These are phyloP conservation scores for Drosophila sturtevanti DNA, from an alignment of 1,140 invertebrate species.

Conservation along the genomic window DNA sequence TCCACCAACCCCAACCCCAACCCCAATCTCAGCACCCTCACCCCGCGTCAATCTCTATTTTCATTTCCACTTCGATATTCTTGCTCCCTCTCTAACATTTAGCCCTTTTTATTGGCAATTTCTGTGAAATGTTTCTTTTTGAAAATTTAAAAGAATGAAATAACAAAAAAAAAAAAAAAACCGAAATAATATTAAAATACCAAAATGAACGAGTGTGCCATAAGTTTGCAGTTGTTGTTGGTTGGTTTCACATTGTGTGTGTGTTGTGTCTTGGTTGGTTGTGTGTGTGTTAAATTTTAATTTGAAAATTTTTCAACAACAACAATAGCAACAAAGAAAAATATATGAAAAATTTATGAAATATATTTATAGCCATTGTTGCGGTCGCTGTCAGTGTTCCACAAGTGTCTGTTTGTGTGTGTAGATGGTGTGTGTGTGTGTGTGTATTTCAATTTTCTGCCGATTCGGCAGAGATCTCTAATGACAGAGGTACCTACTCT, in stretches of 20 bases:
- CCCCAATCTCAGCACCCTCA: too few relatives aligned
- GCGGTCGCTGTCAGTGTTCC: slow-evolving; percentile 59
- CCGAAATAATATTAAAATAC: slow-evolving; percentile 2
- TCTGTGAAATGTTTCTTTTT: slow-evolving; percentile 59
- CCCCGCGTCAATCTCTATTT: slow-evolving; percentile 13
- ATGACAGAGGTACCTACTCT: slow-evolving; percentile 54
- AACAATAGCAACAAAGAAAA: slow-evolving; percentile 24
- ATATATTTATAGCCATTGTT: slow-evolving; percentile 77
- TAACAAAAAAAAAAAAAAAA: too few relatives aligned
- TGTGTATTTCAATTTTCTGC: slow-evolving; percentile 65
- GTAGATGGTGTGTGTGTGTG: slow-evolving; percentile 65
- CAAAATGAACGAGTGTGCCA: slow-evolving; percentile 34
- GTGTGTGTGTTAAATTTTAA: slow-evolving; percentile 7
- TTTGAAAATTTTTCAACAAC: slow-evolving; percentile 3
- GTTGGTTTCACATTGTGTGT: background rate
- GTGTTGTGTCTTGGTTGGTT: slow-evolving; percentile 22
- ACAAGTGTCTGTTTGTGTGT: slow-evolving; percentile 49
- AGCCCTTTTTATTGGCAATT: slow-evolving; percentile 79
- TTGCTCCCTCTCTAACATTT: slow-evolving; percentile 25
- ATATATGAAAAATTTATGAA: slow-evolving; percentile 54
- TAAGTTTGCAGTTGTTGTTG: slow-evolving; percentile 60
- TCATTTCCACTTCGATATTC: slow-evolving; percentile 32
- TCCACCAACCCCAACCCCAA: too few relatives aligned
- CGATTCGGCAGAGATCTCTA: slow-evolving; percentile 58
- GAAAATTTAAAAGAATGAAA: slow-evolving; percentile 31